Evolutionary conservation across 2,113 vertebrate species (phyloP), one percentile per base, ranked within the genome.

Genomic region (Megaceryle torquata): DNA sequence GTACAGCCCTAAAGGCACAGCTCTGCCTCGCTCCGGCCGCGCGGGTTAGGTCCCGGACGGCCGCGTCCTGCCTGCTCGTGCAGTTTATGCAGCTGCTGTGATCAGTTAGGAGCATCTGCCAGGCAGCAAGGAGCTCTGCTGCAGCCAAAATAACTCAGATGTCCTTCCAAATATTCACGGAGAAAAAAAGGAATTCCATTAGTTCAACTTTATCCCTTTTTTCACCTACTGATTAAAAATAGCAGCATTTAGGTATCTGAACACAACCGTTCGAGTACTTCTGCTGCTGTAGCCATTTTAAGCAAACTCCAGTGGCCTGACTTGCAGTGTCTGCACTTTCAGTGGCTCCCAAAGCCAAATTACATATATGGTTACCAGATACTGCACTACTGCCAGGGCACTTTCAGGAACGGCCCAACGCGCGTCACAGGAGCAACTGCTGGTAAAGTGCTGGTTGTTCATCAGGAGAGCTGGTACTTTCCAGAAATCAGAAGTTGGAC

Each of bases 241-340:
- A 82, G 59, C 72, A 25, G 48, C n/a, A 33, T 26, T 59, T 50
- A 77, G 69, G 53, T 83, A 48, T 29, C 56, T 5, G 86, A 74
- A 63, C 43, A 82, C 64, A 81, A 75, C 60, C 3, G 11, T 82
- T 13, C 8, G 9, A 94, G 77, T 57, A 11, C 13, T 57, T 35
- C 68, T 71, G 89, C 77, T 90, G 64, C 91, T 46, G 65, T 33
- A 72, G 26, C 95, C 88, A 96, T 92, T 92, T 96, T 78, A 96
- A 96, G 86, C 56, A 89, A 82, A 96, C 89, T 95, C 93, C 92
- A 95, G 81, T 44, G 68, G 91, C 61, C 71, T 95, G 92, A 67
- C 51, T 92, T 74, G 68, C 86, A 71, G 60, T 24, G 51, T 46
- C n/a, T 96, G 86, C 81, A 70, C 83, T 96, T 90, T 44, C 39